phyloP scores from a whole-genome alignment of 2,113 vertebrate species.

The Holacanthus passer region DNA sequence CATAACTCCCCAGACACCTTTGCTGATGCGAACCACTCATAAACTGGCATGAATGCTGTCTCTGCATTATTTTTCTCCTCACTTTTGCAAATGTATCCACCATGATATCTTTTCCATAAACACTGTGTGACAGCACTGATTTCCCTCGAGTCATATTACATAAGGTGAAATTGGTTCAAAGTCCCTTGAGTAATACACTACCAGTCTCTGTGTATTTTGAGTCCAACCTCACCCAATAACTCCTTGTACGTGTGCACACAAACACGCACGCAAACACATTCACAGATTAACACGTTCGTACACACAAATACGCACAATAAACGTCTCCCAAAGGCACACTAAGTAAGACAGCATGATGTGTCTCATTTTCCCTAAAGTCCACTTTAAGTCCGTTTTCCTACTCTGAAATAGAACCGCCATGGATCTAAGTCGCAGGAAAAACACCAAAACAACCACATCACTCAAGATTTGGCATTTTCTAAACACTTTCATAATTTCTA shows the following conservation, averaged over 20 bases:
- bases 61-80: slow-evolving; percentile 46
- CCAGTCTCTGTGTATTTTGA: slow-evolving; percentile 36
- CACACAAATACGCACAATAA: slow-evolving; percentile 1
- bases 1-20: slow-evolving; percentile 13
- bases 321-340: slow-evolving; percentile 15
- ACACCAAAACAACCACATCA: neutral
- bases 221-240: slow-evolving; percentile 18
- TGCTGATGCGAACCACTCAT: slow-evolving; percentile 25
- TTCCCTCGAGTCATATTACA: slow-evolving; percentile 69
- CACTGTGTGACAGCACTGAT: slow-evolving; percentile 65
- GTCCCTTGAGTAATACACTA: slow-evolving; percentile 53
- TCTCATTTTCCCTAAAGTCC: slow-evolving; percentile 38
- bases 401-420: slow-evolving; percentile 8
- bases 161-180: slow-evolving; percentile 68
- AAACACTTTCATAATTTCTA: neutral
- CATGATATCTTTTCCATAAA: slow-evolving; percentile 55
- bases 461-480: neutral
- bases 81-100: slow-evolving; percentile 57
- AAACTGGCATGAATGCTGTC: slow-evolving; percentile 42
- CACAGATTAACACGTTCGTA: neutral
- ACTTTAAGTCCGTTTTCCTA: slow-evolving; percentile 1
- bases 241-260: neutral
- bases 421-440: neutral
- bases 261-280: neutral
- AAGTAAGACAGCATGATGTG: slow-evolving; percentile 11